These are phyloP conservation scores for Oegoconia quadripuncta DNA, from an alignment of 2,888 invertebrate species.

Conservation along the genomic window DNA sequence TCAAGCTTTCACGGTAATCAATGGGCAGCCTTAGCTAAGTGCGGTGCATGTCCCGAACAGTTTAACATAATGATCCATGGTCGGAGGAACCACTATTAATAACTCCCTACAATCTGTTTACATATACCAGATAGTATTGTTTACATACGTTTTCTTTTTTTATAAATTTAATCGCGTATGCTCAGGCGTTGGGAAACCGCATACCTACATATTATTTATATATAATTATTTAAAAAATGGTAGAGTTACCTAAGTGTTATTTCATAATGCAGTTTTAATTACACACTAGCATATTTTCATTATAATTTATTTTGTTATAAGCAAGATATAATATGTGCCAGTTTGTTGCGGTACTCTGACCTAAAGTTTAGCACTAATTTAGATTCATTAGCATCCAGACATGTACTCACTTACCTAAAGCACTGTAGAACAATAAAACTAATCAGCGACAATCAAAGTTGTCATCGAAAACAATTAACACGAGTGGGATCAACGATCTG, in stretches of 20 bases:
- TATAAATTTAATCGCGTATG: conserved; percentile 39
- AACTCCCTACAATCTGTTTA: conserved; percentile 52
- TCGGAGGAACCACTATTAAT: conserved; percentile 56
- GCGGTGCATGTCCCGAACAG: not conserved
- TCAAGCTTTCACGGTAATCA: not conserved
- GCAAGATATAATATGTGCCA: too few relatives aligned
- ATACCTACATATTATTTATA: conserved; percentile 19
- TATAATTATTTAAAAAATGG: conserved; percentile 5
- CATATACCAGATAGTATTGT: conserved; percentile 60
- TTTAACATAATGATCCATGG: conserved; percentile 33
- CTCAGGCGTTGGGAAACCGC: conserved; percentile 8
- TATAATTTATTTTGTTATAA: too few relatives aligned
- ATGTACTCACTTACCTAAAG: not conserved
- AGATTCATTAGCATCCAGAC: not conserved
- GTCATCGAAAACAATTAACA: conserved; percentile 25
- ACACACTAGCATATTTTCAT: too few relatives aligned
- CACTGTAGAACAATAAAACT: not conserved
- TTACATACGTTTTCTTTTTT: conserved; percentile 62
- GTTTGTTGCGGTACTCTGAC: too few relatives aligned
- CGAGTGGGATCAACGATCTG: conserved; percentile 71
- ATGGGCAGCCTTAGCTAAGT: not conserved
- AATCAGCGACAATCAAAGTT: not conserved
- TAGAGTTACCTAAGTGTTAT: not conserved
- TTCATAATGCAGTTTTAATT: too few relatives aligned
- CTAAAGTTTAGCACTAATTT: not conserved